Evolutionary conservation across 1,140 invertebrate species (phyloP).

Genomic region (Anagrus nilaparvatae): DNA sequence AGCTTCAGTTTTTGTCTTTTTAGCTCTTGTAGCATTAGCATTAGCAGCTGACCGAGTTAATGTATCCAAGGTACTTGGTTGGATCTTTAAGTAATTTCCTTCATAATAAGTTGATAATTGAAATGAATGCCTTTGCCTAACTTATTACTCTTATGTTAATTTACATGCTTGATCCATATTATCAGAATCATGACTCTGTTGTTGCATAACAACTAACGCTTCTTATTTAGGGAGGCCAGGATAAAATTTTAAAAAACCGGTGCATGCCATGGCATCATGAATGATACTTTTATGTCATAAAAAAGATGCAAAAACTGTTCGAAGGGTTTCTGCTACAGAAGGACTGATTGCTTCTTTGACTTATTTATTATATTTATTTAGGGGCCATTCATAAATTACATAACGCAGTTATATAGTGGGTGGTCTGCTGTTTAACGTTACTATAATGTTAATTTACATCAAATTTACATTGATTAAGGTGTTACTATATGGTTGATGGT

Average conservation of each 20-base stretch:
- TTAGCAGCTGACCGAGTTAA: slow-evolving; percentile 65
- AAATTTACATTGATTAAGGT: too few relatives aligned
- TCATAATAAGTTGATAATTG: slow-evolving; percentile 76
- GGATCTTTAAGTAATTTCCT: slow-evolving; percentile 66
- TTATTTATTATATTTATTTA: slow-evolving; percentile 14
- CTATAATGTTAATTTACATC: too few relatives aligned
- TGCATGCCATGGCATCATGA: slow-evolving; percentile 94
- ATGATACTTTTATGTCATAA: slow-evolving; percentile 96
- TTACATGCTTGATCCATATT: slow-evolving; percentile 37
- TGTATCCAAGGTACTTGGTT: slow-evolving; percentile 65
- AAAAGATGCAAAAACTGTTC: slow-evolving; percentile 91
- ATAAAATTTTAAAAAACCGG: slow-evolving; percentile 92
- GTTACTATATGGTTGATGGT: too few relatives aligned
- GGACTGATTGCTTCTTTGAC: slow-evolving; percentile 82
- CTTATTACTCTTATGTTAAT: slow-evolving; percentile 47
- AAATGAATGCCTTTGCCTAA: slow-evolving; percentile 72
- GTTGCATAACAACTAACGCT: too few relatives aligned
- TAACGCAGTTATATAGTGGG: too few relatives aligned
- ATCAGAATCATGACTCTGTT: too few relatives aligned
- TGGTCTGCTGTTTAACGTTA: too few relatives aligned
- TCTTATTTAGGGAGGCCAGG: slow-evolving; percentile 75
- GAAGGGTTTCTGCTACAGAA: slow-evolving; percentile 81
- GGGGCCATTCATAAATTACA: slow-evolving; percentile 35
- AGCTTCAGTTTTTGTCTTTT: slow-evolving; percentile 42
- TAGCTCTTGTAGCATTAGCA: slow-evolving; percentile 56